Conservation (phyloP, 2,888 invertebrate genomes). For the Orgyia antiqua region DNA sequence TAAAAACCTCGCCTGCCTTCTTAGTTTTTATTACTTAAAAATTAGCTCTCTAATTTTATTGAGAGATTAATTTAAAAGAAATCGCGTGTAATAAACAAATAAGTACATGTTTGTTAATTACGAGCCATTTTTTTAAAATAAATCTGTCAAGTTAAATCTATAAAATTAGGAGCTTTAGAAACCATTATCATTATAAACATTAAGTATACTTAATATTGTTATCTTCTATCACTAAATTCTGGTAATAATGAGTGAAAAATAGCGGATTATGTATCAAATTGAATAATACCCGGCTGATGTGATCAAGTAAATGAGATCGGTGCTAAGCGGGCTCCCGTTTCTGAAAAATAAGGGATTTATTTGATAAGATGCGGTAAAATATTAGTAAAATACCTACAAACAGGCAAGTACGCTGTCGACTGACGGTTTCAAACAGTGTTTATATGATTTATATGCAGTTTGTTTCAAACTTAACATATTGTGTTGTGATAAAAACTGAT, state of each 20-base stretch:
- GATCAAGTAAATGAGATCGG: constrained; percentile 53
- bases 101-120: too few relatives aligned
- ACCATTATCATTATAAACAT: constrained; percentile 38
- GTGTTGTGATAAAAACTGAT: too few relatives aligned
- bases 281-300: constrained; percentile 54
- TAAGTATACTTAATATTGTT: constrained; percentile 31
- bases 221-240: constrained; percentile 39
- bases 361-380: constrained; percentile 11
- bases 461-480: too few relatives aligned
- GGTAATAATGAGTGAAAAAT: constrained; percentile 55
- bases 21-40: too few relatives aligned
- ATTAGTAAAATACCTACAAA: too few relatives aligned
- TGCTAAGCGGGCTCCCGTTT: constrained; percentile 37
- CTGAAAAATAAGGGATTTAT: constrained; percentile 33
- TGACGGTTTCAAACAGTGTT: too few relatives aligned
- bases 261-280: constrained; percentile 57
- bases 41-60: too few relatives aligned
- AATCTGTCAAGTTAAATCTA: constrained; percentile 8
- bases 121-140: constrained; percentile 1
- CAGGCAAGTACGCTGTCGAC: too few relatives aligned
- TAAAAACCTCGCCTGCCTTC: too few relatives aligned
- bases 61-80: too few relatives aligned
- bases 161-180: constrained; percentile 18
- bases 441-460: too few relatives aligned
- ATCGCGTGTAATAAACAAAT: too few relatives aligned